Conservation (phyloP, 1,140 invertebrate species). For the Atopsyche davidsoni region DNA sequence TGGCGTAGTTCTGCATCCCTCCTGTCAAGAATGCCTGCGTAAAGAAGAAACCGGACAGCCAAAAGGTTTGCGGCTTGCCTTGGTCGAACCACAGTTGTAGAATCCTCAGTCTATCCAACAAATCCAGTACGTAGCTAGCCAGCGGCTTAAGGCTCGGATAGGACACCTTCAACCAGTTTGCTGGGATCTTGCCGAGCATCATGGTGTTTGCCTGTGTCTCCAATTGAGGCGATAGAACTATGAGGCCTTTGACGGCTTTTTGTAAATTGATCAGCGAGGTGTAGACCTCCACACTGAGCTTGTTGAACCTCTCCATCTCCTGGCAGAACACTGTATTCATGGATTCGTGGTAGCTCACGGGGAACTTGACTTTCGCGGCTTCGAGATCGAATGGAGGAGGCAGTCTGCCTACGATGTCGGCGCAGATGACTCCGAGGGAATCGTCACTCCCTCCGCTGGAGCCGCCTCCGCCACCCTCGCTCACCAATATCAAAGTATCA, state of each 20-base stretch:
- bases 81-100: constrained; percentile 70
- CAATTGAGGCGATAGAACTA: constrained; percentile 79
- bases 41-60: constrained; percentile 93
- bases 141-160: constrained; percentile 90
- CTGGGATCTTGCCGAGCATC: constrained; percentile 67
- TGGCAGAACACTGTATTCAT: constrained; percentile 93
- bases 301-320: constrained; percentile 88
- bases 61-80: constrained; percentile 77
- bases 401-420: constrained; percentile 70
- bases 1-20: constrained; percentile 85
- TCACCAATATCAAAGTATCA: constrained; percentile 53
- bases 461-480: constrained; percentile 46
- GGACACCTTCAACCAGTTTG: constrained; percentile 71
- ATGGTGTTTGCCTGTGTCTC: constrained; percentile 66
- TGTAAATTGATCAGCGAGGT: constrained; percentile 63
- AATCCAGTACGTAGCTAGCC: constrained; percentile 78
- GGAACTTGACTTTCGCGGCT: constrained; percentile 61
- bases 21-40: constrained; percentile 92
- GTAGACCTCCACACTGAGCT: constrained; percentile 58
- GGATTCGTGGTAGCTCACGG: constrained; percentile 79
- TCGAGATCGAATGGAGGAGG: constrained; percentile 72
- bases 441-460: constrained; percentile 40
- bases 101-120: constrained; percentile 72
- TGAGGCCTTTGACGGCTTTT: constrained; percentile 78
- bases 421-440: constrained; percentile 44